Percentiles rank a stretch among this genome's conserved stretches.
Evolutionary conservation across 2,888 invertebrate species (phyloP).

Genomic region (Matsumyia berberina): DNA sequence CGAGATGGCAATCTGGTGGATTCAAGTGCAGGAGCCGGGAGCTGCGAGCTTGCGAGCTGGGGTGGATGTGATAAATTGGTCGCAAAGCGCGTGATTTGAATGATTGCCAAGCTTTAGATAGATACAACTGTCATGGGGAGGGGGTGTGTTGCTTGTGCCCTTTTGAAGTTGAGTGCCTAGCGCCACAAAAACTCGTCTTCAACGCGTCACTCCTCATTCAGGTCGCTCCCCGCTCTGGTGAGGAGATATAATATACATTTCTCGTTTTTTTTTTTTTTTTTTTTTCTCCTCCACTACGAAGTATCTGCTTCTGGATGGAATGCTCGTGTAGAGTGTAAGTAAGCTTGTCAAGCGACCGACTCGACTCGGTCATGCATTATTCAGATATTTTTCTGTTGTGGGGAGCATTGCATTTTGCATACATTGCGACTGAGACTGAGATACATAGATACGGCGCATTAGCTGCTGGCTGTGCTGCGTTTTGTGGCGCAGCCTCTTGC

Average conservation of each 20-base stretch:
- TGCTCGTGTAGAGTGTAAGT: constrained; percentile 56
- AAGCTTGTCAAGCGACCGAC: constrained; percentile 71
- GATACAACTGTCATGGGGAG: constrained; percentile 4
- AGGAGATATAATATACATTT: neutral
- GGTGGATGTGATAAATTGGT: constrained; percentile 69
- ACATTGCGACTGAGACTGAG: constrained; percentile 2
- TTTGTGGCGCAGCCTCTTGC: constrained; percentile 28
- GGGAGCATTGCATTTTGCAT: constrained; percentile 45
- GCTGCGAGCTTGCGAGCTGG: constrained; percentile 10
- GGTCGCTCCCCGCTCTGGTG: neutral
- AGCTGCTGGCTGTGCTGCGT: constrained; percentile 41
- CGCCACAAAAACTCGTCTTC: constrained; percentile 55
- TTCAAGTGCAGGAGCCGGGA: constrained; percentile 26
- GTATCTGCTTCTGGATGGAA: constrained; percentile 28
- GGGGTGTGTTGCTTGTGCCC: constrained; percentile 5
- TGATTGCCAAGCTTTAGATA: constrained; percentile 64
- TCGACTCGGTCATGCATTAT: constrained; percentile 68
- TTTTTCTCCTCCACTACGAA: too few relatives aligned
- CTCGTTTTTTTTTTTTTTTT: neutral
- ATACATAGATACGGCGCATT: constrained; percentile 41
- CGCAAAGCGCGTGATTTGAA: constrained; percentile 71
- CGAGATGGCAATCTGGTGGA: constrained; percentile 39
- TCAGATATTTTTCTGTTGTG: constrained; percentile 50
- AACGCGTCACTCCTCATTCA: constrained; percentile 31
- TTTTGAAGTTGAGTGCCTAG: constrained; percentile 48